phyloP scores from a whole-genome alignment of 2,797 vertebrate species.

The Rachycentron canadum region DNA sequence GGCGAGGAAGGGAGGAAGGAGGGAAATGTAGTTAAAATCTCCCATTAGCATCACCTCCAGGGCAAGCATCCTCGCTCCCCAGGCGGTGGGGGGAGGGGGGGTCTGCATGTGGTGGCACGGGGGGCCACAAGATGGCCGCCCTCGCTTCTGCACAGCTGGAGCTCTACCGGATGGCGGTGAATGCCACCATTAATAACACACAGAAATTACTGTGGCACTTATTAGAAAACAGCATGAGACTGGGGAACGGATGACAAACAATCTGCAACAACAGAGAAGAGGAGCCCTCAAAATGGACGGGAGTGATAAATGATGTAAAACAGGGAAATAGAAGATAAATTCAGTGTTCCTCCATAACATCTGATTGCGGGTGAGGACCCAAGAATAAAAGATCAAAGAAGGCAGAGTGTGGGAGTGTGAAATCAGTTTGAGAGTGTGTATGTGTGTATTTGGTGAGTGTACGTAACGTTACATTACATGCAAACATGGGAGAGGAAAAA shows the following conservation, averaged over 20 bases:
- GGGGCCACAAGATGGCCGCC: conserved; percentile 47
- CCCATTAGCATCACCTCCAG: conserved; percentile 82
- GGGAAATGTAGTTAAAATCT: conserved; percentile 82
- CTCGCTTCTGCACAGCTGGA: conserved; percentile 72
- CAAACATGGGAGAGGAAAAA: conserved; percentile 16
- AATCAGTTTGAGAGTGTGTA: conserved; percentile 41
- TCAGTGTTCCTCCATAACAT: conserved; percentile 33
- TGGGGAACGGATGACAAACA: conserved; percentile 75
- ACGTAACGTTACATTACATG: conserved; percentile 27
- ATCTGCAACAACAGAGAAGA: conserved; percentile 58
- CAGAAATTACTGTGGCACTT: conserved; percentile 72
- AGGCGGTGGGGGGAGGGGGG: conserved; percentile 48
- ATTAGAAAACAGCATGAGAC: conserved; percentile 76
- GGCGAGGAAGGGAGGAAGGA: conserved; percentile 63
- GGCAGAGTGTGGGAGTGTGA: conserved; percentile 54
- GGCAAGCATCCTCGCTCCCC: conserved; percentile 58
- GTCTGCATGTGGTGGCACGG: conserved; percentile 27
- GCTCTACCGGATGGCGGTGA: conserved; percentile 23
- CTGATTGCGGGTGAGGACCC: conserved; percentile 35
- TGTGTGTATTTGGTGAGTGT: conserved; percentile 18
- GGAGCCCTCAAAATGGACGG: conserved; percentile 38
- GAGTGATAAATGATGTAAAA: conserved; percentile 66
- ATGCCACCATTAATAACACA: conserved; percentile 72
- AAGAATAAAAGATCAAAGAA: conserved; percentile 69
- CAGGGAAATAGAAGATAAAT: conserved; percentile 47